These are phyloP conservation scores for Panthera tigris DNA, from an alignment of 2,113 vertebrate genomes.

Conservation along the genomic window DNA sequence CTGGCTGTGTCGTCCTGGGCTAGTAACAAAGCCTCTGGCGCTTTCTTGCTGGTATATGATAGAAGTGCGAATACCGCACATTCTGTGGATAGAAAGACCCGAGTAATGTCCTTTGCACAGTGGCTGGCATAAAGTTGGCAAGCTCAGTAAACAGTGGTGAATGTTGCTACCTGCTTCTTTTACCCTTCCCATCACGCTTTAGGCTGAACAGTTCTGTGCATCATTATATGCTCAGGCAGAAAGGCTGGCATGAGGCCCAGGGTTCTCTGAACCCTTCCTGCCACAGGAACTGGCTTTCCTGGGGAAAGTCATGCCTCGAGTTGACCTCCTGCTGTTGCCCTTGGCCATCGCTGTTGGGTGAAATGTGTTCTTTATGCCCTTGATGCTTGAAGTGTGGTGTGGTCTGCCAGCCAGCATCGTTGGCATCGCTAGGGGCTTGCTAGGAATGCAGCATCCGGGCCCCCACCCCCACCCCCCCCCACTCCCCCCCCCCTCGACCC, in stretches of 20 bases:
- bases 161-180: background rate
- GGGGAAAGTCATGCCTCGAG: background rate
- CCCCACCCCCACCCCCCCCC: background rate
- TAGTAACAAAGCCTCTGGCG: background rate
- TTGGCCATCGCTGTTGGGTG: background rate
- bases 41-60: background rate
- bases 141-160: background rate
- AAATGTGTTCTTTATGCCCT: background rate
- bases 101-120: background rate
- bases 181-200: background rate
- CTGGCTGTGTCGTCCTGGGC: background rate
- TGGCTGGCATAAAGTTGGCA: background rate
- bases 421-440: background rate
- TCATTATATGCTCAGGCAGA: background rate
- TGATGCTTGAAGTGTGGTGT: background rate
- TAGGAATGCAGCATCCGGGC: background rate
- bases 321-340: background rate
- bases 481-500: too few relatives aligned
- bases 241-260: background rate
- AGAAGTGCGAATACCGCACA: background rate
- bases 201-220: background rate
- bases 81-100: background rate
- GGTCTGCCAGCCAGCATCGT: background rate
- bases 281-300: background rate
- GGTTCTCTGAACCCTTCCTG: background rate